phyloP scores from a whole-genome alignment of 2,888 invertebrate species.

The Choristoneura rosaceana region DNA sequence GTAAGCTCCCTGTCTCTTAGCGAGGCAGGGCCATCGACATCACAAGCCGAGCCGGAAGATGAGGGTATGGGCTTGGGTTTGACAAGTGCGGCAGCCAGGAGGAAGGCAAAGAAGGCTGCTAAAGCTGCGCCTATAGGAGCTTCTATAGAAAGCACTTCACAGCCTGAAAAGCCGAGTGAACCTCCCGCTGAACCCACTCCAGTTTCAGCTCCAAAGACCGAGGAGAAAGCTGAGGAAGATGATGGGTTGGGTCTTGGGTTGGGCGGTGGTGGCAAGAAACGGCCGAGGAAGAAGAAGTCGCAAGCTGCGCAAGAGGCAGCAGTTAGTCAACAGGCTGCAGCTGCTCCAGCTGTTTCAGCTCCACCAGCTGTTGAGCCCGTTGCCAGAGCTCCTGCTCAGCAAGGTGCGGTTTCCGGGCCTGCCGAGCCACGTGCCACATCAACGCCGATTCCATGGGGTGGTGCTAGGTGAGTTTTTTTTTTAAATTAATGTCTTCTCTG shows the following conservation, averaged over 20 bases:
- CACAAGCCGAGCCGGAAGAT: slow-evolving; percentile 20
- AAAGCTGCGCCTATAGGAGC: slow-evolving; percentile 27
- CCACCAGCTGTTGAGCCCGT: slow-evolving; percentile 5
- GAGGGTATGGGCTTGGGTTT: slow-evolving; percentile 9
- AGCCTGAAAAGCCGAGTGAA: slow-evolving; percentile 23
- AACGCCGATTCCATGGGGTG: slow-evolving; percentile 31
- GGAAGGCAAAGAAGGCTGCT: slow-evolving; percentile 38
- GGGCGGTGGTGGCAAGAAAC: slow-evolving; percentile 47
- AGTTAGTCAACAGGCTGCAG: slow-evolving; percentile 1
- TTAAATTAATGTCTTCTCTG: no score
- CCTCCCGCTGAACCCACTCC: slow-evolving; percentile 13
- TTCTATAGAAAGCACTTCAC: not conserved
- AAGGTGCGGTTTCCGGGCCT: not conserved
- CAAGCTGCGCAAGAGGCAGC: slow-evolving; percentile 25
- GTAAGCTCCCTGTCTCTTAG: slow-evolving; percentile 27
- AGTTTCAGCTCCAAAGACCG: slow-evolving; percentile 31
- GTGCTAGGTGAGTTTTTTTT: slow-evolving; percentile 26
- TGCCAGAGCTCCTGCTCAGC: not conserved
- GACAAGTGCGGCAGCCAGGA: slow-evolving; percentile 25
- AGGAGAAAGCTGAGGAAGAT: slow-evolving; percentile 48
- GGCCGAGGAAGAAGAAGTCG: slow-evolving; percentile 53
- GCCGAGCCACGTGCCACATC: not conserved
- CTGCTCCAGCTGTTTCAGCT: not conserved
- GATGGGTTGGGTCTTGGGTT: slow-evolving; percentile 49
- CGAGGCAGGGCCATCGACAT: slow-evolving; percentile 31